A percentile compares a stretch with the other conserved stretches of the same genome.
These are phyloP conservation scores for Mormyrus lacerda DNA, from an alignment of 2,113 vertebrate genomes.

Conservation along the genomic window DNA sequence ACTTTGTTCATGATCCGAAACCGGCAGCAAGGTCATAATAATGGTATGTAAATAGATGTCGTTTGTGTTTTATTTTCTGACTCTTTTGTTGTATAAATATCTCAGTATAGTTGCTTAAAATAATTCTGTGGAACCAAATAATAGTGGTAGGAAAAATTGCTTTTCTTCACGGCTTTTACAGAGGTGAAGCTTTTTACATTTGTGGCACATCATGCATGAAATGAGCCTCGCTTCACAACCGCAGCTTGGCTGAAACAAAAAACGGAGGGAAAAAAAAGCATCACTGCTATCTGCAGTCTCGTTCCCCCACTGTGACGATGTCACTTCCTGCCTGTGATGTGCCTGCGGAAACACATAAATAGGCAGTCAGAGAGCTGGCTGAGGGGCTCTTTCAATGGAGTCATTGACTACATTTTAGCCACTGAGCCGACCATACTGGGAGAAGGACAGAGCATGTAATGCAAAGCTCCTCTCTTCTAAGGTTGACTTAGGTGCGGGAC, in stretches of 20 bases:
- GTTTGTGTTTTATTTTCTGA: background rate
- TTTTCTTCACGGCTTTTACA: background rate
- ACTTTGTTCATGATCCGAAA: slow-evolving; percentile 9
- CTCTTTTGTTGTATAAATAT: slow-evolving; percentile 10
- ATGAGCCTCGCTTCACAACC: background rate
- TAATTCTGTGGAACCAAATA: background rate
- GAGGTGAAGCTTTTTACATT: background rate
- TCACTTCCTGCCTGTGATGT: slow-evolving; percentile 12
- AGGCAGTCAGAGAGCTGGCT: background rate
- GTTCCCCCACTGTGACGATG: background rate
- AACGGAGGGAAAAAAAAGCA: background rate
- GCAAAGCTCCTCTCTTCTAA: background rate
- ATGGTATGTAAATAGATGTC: background rate
- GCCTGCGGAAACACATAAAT: background rate
- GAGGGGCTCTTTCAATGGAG: background rate
- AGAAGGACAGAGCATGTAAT: background rate
- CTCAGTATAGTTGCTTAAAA: background rate
- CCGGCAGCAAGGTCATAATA: slow-evolving; percentile 1
- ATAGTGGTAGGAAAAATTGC: background rate
- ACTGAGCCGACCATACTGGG: background rate
- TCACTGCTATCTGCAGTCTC: background rate
- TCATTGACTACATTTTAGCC: background rate
- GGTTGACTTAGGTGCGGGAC: background rate
- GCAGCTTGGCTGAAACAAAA: background rate
- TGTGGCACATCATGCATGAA: background rate